Base-by-base conservation (phyloP, 2,888 invertebrate species). In the Pandemis corylana region DNA sequence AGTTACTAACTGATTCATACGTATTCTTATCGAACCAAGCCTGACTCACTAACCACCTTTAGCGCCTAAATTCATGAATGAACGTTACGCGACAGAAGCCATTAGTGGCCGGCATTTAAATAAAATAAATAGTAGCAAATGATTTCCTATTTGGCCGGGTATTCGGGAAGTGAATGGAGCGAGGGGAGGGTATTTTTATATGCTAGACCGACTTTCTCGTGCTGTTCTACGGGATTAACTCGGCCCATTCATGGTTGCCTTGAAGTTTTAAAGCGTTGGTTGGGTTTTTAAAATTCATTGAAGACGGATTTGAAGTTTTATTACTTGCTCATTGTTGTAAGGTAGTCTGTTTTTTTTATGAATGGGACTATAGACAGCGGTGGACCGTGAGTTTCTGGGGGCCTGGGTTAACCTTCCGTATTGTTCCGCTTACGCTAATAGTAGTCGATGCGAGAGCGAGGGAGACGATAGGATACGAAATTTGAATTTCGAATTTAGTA, bases 21-120 rank as follows among this genome's bases (percentile, higher is more conserved):
- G 53, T 42, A 20, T 28, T 28, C 70, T 64, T 71, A 71, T 71
- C 71, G 44, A 41, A 15, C n/a, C 53, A 12, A 28, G 51, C 36
- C 70, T 64, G 71, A 64, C 53, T 71, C 56, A 71, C 44, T 41
- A 15, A 15, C n/a, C 36, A 56, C 59, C 63, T 15, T 68, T 67
- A 28, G 36, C 56, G 56, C 56, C 44, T 53, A 88, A 89, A 86
- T 46, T 87, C 83, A 86, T 92, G 90, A 93, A 93, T 92, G 92
- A 89, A 89, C 85, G 84, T 88, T 87, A 89, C 87, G 82, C 86
- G 81, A 82, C 85, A 83, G 83, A 81, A 83, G 83, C 82, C 80
- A 81, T 79, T 78, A 81, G 83, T 85, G 81, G 79, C 81, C 78
- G 80, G 78, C 80, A 81, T 87, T 87, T 84, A 84, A 85, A 85